Evolutionary conservation across 2,113 vertebrate genomes (phyloP), one percentile per base, ranked within the genome.

Genomic region (Pavo muticus): DNA sequence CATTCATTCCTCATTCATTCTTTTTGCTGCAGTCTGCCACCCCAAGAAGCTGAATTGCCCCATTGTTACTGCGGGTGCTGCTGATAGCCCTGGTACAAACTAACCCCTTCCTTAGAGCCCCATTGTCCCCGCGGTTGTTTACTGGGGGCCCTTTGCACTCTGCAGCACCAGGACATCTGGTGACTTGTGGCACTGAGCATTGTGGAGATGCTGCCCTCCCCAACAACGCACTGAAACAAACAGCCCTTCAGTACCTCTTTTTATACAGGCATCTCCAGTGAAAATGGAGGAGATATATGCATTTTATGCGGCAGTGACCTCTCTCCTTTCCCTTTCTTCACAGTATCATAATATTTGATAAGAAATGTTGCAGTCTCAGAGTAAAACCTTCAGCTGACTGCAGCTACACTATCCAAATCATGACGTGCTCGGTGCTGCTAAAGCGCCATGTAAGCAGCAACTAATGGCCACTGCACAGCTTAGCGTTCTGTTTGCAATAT

Each of bases 111-210:
- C 81, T 84, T 50, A 95, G 86, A 77, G 90, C 50, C 88, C 95
- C 89, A 89, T 96, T 97, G 97, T 96, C 79, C 80, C 72, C 11
- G 4, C 0, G 14, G 71, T 85, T 97, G 97, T 97, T 97, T 96
- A 96, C 92, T 92, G 89, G 2, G 90, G 91, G 76, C 2, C 65
- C 1, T 56, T 93, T 1, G 21, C 42, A 2, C 60, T 27, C 30
- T 2, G 56, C 42, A n/a, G 78, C 69, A 20, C 67, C 3, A 12
- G 87, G 92, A 78, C 95, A 94, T 79, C 92, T 95, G 93, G 90
- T 91, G 96, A 81, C 93, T 88, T 56, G 91, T 88, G 89, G 91
- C 84, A 71, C 94, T 90, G 35, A 93, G 96, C 93, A 80, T 83
- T 89, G 14, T 72, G n/a, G 84, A 30, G 11, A 91, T 14, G 24